Percentiles rank a stretch among this genome's conserved stretches.
phyloP scores from a whole-genome alignment of 1,140 invertebrate species.

The Drosophila repleta region DNA sequence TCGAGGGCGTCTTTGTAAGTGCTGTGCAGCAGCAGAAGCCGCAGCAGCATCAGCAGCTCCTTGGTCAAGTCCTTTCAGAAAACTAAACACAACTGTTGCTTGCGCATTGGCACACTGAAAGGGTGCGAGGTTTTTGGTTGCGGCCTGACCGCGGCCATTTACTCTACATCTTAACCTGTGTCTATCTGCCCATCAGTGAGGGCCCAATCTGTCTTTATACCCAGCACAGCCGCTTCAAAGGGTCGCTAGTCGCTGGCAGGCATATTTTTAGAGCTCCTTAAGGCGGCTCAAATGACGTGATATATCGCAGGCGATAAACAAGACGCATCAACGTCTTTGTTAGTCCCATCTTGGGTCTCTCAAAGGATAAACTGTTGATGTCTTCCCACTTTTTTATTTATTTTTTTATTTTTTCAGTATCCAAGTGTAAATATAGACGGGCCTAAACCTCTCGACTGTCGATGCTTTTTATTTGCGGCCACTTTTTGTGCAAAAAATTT shows the following conservation, averaged over 20 bases:
- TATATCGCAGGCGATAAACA: not conserved
- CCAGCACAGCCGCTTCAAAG: constrained; percentile 1
- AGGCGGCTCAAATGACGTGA: not conserved
- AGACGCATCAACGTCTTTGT: not conserved
- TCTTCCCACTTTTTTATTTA: not conserved
- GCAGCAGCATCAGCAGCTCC: constrained; percentile 7
- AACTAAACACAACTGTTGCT: constrained; percentile 76
- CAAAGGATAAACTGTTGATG: constrained; percentile 7
- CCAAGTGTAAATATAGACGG: constrained; percentile 43
- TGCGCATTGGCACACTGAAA: constrained; percentile 62
- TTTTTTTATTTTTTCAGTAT: not conserved
- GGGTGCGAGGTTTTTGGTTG: constrained; percentile 60
- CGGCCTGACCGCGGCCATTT: constrained; percentile 45
- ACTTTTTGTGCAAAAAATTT: constrained; percentile 64
- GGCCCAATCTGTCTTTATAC: constrained; percentile 36
- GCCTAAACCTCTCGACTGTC: constrained; percentile 53
- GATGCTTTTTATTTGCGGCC: constrained; percentile 64
- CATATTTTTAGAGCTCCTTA: not conserved
- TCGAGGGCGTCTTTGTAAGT: constrained; percentile 35
- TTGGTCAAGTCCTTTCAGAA: constrained; percentile 58
- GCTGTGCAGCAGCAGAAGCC: not conserved
- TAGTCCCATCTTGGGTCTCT: not conserved
- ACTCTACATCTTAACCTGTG: constrained; percentile 28
- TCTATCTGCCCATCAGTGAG: constrained; percentile 42
- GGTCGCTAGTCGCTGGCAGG: not conserved